phyloP scores from a whole-genome alignment of 37 sponge, comb jelly and placozoan species.

The Halichondria panicea region DNA sequence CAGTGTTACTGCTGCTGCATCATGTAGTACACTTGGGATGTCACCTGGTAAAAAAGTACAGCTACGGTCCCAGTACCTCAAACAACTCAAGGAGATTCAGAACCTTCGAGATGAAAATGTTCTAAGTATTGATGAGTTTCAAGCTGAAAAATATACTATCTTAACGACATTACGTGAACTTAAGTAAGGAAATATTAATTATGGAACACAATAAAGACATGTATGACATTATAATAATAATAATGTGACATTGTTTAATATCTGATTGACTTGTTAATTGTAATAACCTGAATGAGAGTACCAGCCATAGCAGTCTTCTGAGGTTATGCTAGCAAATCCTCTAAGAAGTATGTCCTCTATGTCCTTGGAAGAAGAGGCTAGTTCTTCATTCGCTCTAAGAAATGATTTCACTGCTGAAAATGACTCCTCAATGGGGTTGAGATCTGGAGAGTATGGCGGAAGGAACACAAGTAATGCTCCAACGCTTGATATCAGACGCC shows the following conservation, averaged over 20 bases:
- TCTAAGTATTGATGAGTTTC: slow-evolving; percentile 19
- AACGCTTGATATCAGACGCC: slow-evolving; percentile 2
- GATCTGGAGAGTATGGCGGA: slow-evolving; percentile 12
- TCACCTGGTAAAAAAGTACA: slow-evolving; percentile 20
- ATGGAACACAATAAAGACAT: neutral
- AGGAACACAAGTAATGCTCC: slow-evolving; percentile 13
- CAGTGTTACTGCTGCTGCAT: neutral
- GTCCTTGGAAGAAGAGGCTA: neutral
- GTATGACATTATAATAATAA: neutral
- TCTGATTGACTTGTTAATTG: neutral
- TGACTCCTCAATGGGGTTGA: slow-evolving; percentile 22
- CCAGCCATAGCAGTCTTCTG: slow-evolving; percentile 8
- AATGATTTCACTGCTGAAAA: slow-evolving; percentile 11
- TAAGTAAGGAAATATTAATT: neutral
- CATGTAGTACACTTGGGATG: slow-evolving; percentile 1
- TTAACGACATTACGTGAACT: slow-evolving; percentile 1
- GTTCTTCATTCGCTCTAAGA: slow-evolving; percentile 20
- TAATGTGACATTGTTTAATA: neutral
- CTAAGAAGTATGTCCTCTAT: slow-evolving; percentile 1
- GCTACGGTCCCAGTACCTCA: slow-evolving; percentile 6
- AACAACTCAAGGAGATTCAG: slow-evolving; percentile 19
- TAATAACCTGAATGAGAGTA: slow-evolving; percentile 3
- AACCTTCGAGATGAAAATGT: slow-evolving; percentile 21
- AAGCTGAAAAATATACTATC: slow-evolving; percentile 15
- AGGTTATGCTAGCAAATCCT: slow-evolving; percentile 7